Percentiles rank a stretch among this genome's conserved stretches.
Evolutionary conservation across 1,140 invertebrate species (phyloP).

Genomic region (Eriocheir sinensis): DNA sequence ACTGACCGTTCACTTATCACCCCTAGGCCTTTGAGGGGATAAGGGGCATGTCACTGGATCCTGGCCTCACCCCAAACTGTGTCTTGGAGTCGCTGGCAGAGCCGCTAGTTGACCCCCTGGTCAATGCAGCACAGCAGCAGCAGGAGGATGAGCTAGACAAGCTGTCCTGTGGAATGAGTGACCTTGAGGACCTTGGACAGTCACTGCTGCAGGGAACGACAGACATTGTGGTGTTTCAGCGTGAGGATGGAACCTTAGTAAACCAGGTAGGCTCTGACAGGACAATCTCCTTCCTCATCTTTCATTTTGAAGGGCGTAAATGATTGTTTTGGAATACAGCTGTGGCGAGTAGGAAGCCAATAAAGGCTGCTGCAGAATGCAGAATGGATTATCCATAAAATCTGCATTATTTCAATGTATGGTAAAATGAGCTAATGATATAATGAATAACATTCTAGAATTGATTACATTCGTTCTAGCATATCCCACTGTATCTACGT

Average conservation of each 20-base stretch:
- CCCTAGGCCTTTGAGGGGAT: background rate
- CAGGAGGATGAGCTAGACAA: background rate
- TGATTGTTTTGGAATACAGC: too few species aligned
- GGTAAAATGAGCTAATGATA: too few species aligned
- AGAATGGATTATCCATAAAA: too few species aligned
- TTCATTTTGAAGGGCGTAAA: too few species aligned
- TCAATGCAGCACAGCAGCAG: background rate
- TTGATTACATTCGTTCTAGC: too few species aligned
- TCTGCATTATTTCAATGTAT: too few species aligned
- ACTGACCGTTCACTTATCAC: background rate
- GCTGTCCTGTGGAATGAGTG: background rate
- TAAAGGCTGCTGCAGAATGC: too few species aligned
- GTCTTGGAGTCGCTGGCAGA: background rate
- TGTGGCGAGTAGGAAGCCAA: too few species aligned
- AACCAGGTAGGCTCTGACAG: slow-evolving; percentile 43
- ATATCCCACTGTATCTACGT: too few species aligned
- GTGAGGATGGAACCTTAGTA: slow-evolving; percentile 47
- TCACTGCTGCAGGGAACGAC: background rate
- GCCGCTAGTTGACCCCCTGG: background rate
- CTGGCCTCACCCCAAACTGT: background rate
- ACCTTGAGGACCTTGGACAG: background rate
- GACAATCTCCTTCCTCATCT: too few species aligned
- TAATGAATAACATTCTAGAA: too few species aligned
- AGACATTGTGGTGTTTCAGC: slow-evolving; percentile 59
- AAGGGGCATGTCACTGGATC: background rate